Evolutionary conservation across 2,888 invertebrate genomes (phyloP), one percentile per base, ranked within the genome.

Genomic region (Galerucella nymphaeae): DNA sequence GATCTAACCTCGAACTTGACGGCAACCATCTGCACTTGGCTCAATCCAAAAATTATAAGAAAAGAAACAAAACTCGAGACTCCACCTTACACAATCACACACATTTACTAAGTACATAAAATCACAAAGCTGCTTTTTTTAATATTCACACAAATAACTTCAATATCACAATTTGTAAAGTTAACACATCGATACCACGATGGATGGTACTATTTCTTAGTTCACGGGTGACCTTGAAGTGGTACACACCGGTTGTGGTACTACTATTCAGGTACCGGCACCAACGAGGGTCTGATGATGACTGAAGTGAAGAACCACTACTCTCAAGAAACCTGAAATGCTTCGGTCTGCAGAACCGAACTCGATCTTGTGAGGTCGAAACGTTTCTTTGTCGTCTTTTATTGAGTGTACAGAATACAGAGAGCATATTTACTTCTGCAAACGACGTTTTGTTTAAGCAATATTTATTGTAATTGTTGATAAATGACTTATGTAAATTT

Each of bases 311-410:
- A 74, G 74, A 72, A 63, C 70, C 53, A 66, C 64, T 64, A 74
- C 59, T 70, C 75, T 73, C 61, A 70, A 75, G 75, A 75, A 76
- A 77, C 75, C 75, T 75, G 76, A 77, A 77, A 70, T 74, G 70
- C 70, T 73, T 70, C 74, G 75, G 18, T 68, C 67, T 48, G 59
- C 76, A 75, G 76, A 73, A 64, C 72, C 73, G 75, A 74, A 75
- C 76, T 74, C 76, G 58, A 62, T 38, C 41, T 53, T 61, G 42
- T 18, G 45, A 59, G 61, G 59, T 58, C 64, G 70, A 38, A 66
- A 62, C 62, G 63, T 74, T 74, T 74, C 71, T 71, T 74, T 74
- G 71, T 69, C 65, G 66, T 71, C 64, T 68, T 42, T 55, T 53
- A 53, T 53, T 18, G 53, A 53, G 16, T 53, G 50, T 16, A 2